Base-by-base conservation (phyloP, 2,888 invertebrate genomes). In the Dione juno region DNA sequence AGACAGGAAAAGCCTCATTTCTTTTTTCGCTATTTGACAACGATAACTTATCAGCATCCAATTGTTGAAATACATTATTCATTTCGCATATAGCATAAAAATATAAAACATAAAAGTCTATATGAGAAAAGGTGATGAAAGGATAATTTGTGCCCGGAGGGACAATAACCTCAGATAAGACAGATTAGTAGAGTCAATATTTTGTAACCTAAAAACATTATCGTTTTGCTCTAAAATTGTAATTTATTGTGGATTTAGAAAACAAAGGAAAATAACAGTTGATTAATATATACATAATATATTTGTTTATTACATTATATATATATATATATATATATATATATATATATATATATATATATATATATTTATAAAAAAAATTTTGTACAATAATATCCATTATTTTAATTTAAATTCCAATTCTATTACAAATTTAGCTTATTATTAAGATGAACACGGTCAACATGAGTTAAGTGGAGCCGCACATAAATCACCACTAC, bases 401-500 rank as follows among this genome's bases (percentile, higher is more conserved):
- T n/a, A n/a, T n/a, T n/a, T n/a, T n/a, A n/a, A n/a, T n/a, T n/a
- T n/a, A n/a, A n/a, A n/a, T n/a, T n/a, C n/a, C n/a, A n/a, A n/a
- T n/a, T n/a, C n/a, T n/a, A n/a, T n/a, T n/a, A n/a, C n/a, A n/a
- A n/a, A n/a, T n/a, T n/a, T n/a, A 16, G n/a, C 6, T 9, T 28
- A 6, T 54, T 57, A 57, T 40, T 57, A 28, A 61, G 28, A 61
- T 21, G n/a, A 59, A n/a, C 61, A n/a, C 28, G 45, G 61, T 45
- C n/a, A 45, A 10, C 45, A 61, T 8, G 16, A 45, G 61, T 45
- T 28, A 61, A 61, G 65, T 69, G 53, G 58, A 54, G 66, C 71
- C 65, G 66, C 67, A 57, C 77, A 78, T 80, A 79, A 78, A 80
- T 80, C 80, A 80, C 75, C 68, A 76, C 76, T 74, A 74, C 72